Conservation (phyloP, 1,140 invertebrate genomes). For the Oncopeltus fasciatus region DNA sequence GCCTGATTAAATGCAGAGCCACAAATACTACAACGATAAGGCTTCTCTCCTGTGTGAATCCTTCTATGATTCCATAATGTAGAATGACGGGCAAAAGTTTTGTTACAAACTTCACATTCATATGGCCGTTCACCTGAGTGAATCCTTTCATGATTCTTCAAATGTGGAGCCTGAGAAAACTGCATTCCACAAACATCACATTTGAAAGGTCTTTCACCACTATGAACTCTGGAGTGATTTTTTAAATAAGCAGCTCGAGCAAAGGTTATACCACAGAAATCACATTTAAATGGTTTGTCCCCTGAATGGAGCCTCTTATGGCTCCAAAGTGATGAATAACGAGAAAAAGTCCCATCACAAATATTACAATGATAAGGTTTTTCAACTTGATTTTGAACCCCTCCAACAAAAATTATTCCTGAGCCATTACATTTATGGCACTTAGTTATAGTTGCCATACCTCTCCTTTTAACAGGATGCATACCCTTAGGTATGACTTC, state of each 20-base stretch:
- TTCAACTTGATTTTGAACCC: constrained; percentile 32
- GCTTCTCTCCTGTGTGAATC: constrained; percentile 88
- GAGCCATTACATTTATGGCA: constrained; percentile 77
- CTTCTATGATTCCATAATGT: constrained; percentile 82
- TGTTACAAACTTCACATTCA: constrained; percentile 81
- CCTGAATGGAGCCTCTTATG: constrained; percentile 72
- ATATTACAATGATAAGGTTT: constrained; percentile 78
- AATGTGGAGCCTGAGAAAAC: constrained; percentile 71
- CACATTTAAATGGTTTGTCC: constrained; percentile 82
- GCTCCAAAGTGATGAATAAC: constrained; percentile 69
- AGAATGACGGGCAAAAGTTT: constrained; percentile 72
- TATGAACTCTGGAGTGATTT: constrained; percentile 75
- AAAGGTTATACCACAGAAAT: constrained; percentile 83
- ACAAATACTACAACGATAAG: constrained; percentile 69
- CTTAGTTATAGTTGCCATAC: constrained; percentile 64
- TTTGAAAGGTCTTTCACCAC: constrained; percentile 67
- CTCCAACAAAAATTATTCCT: constrained; percentile 65
- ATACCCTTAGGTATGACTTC: constrained; percentile 37
- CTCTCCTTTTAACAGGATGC: constrained; percentile 62
- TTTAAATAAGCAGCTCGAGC: constrained; percentile 81
- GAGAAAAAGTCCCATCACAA: constrained; percentile 44
- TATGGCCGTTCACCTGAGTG: constrained; percentile 82
- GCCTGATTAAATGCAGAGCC: constrained; percentile 73
- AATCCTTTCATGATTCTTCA: constrained; percentile 84
- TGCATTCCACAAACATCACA: constrained; percentile 77